Conservation (phyloP, 2,113 vertebrate species). For the Zosterops pallidus region DNA sequence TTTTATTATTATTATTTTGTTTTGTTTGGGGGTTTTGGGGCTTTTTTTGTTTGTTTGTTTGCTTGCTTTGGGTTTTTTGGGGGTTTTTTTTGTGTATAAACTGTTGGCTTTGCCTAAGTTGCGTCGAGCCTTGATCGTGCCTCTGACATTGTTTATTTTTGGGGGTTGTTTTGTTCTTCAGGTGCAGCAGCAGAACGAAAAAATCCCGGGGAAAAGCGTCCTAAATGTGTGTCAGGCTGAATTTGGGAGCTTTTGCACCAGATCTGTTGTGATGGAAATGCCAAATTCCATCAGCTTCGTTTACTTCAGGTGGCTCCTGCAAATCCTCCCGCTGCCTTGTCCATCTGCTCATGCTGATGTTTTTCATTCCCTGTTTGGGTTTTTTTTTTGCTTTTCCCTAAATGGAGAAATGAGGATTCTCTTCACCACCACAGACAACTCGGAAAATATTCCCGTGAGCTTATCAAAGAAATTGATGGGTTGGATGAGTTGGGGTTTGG, state of each 20-base stretch:
- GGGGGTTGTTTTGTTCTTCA: neutral
- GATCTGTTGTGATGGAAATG: slow-evolving; percentile 35
- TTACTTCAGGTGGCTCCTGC: slow-evolving; percentile 47
- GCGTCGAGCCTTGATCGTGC: too few relatives aligned
- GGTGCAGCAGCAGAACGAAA: neutral
- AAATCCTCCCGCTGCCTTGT: slow-evolving; percentile 23
- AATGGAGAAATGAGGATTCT: neutral
- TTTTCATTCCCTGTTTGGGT: neutral
- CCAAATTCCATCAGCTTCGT: slow-evolving; percentile 38
- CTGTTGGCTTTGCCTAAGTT: too few relatives aligned
- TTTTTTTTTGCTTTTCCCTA: neutral
- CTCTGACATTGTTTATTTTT: too few relatives aligned
- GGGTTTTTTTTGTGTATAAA: neutral
- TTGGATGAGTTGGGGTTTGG: neutral
- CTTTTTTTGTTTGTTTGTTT: too few relatives aligned
- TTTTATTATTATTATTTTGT: neutral
- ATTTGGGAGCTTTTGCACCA: slow-evolving; percentile 4
- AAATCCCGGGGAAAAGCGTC: neutral
- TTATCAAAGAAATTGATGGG: neutral
- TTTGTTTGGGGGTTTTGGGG: neutral
- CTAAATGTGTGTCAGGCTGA: slow-evolving; percentile 1
- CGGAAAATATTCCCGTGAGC: neutral
- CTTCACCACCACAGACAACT: neutral
- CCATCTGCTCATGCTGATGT: slow-evolving; percentile 44
- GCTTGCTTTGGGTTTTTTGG: too few relatives aligned